These are phyloP conservation scores for Dusona sp. DNA, from an alignment of 2,888 invertebrate species.

Conservation along the genomic window DNA sequence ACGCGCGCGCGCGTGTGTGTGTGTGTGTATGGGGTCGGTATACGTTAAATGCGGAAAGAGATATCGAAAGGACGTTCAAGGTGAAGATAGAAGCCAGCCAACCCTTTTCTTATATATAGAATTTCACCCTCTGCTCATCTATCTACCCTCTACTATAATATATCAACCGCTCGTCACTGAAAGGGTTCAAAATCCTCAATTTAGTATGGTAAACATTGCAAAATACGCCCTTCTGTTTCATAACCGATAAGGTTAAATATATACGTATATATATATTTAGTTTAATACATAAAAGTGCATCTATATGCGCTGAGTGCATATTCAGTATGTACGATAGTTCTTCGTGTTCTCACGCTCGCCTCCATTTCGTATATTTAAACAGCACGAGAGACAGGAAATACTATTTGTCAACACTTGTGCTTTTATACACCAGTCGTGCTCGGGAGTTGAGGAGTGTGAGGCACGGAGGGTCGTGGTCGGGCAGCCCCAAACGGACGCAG, in stretches of 20 bases:
- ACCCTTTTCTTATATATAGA: constrained; percentile 36
- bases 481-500: constrained; percentile 26
- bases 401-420: constrained; percentile 78
- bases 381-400: constrained; percentile 72
- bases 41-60: constrained; percentile 26
- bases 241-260: background rate
- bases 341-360: constrained; percentile 56
- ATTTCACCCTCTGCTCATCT: constrained; percentile 9
- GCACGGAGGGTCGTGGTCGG: constrained; percentile 47
- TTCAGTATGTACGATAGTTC: constrained; percentile 38
- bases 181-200: background rate
- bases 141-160: constrained; percentile 8
- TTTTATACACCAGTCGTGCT: constrained; percentile 71
- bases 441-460: constrained; percentile 23
- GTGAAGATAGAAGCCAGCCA: constrained; percentile 52
- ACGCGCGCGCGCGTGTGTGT: no score
- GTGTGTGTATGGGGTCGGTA: background rate
- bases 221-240: constrained; percentile 9
- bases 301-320: background rate
- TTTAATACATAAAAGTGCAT: background rate
- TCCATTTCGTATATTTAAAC: constrained; percentile 76
- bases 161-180: background rate
- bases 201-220: background rate
- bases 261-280: constrained; percentile 7
- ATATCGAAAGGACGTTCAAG: constrained; percentile 50